Evolutionary conservation across 2,797 vertebrate genomes (phyloP), one percentile per base, ranked within the genome.

Genomic region (Distichodus sexfasciatus): DNA sequence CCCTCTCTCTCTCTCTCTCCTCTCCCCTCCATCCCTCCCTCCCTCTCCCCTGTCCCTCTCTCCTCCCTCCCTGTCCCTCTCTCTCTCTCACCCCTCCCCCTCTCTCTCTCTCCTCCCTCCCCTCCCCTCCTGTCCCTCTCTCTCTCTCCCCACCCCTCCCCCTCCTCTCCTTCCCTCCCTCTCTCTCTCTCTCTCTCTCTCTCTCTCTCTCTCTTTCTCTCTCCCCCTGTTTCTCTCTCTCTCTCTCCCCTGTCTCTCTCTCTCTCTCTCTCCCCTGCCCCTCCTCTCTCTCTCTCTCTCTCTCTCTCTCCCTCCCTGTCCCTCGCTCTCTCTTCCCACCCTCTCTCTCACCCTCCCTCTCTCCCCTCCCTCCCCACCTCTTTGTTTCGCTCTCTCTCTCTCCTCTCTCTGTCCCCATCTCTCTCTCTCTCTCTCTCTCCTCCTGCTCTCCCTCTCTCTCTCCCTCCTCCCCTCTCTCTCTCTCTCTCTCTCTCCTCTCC

Each of bases 161-260:
- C 17, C 73, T 50, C 69, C 17, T 71, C 76, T 57, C n/a, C 53
- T 54, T 76, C n/a, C 72, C 51, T 75, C 19, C 69, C 76, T 53
- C 19, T 57, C 59, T 76, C 11, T 74, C 54, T 74, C 19, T 68
- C 76, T 53, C 19, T 53, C 59, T 48, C 44, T 60, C 41, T 15
- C 35, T 63, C 31, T 53, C 47, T 59, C 48, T 51, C 26, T 28
- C 6, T 66, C 53, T 44, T 29, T 36, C 36, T 19, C n/a, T 53
- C 38, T 53, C n/a, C n/a, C n/a, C n/a, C n/a, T n/a, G n/a, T n/a
- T n/a, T n/a, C n/a, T n/a, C n/a, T n/a, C 9, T 23, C 44, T 28
- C 15, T 29, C 43, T 11, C 4, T 31, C 11, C 17, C 15, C 29
- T 29, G 6, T 55, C 21, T 6, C 14, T 54, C 50, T 26, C 24